These are phyloP conservation scores for Actinia equina DNA, from an alignment of 64 coral and sea anemone species.

Conservation along the genomic window DNA sequence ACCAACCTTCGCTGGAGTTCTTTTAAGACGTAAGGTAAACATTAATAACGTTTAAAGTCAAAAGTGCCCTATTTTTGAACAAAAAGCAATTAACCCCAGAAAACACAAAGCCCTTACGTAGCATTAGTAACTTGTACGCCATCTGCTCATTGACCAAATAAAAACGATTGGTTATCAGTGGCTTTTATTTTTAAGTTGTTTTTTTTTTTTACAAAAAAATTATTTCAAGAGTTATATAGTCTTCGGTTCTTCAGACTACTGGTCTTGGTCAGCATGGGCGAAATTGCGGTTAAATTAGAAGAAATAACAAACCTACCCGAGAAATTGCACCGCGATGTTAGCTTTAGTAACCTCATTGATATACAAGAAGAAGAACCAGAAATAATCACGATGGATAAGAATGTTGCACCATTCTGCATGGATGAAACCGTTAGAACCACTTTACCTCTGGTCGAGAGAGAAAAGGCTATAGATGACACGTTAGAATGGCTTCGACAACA, in stretches of 20 bases:
- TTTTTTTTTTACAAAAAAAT: neutral
- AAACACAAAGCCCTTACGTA: neutral
- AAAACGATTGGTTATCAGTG: neutral
- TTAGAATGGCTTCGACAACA: conserved; percentile 4
- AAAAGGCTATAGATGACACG: neutral
- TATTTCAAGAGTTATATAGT: neutral
- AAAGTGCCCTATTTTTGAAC: neutral
- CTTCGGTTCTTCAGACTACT: neutral
- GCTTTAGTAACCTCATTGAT: neutral
- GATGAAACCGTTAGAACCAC: neutral
- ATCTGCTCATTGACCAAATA: neutral
- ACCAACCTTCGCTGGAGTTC: conserved; percentile 1
- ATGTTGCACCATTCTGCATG: neutral
- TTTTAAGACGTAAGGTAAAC: neutral
- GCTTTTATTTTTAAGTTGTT: neutral
- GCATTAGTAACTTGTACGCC: neutral
- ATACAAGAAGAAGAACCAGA: neutral
- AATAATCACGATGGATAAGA: neutral
- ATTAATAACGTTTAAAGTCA: neutral
- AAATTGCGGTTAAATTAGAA: neutral
- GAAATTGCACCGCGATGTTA: neutral
- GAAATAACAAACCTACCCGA: neutral
- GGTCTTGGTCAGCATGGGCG: neutral
- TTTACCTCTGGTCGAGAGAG: neutral
- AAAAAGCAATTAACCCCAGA: neutral